These are phyloP conservation scores for Lagocephalus sceleratus DNA, from an alignment of 2,797 vertebrate genomes.

Conservation along the genomic window DNA sequence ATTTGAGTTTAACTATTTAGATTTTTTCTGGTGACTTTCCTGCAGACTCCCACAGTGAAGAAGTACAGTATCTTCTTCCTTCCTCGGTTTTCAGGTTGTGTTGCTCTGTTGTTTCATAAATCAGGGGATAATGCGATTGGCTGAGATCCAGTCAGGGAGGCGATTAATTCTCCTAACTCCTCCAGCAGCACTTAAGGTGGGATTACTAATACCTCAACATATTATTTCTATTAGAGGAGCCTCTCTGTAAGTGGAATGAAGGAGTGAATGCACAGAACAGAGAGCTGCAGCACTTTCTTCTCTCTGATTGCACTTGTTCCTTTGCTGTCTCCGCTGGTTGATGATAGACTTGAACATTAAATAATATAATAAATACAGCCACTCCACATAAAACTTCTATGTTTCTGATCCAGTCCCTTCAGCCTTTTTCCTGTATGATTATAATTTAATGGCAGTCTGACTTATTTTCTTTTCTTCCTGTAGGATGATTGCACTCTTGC, in stretches of 20 bases:
- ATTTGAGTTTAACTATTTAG: no score
- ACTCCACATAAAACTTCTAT: no score
- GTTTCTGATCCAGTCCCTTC: no score
- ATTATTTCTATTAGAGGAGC: slow-evolving; percentile 69
- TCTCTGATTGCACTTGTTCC: slow-evolving; percentile 3
- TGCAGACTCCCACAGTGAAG: no score
- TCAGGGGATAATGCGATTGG: slow-evolving; percentile 75
- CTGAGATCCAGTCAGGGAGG: slow-evolving; percentile 65
- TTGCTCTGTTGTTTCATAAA: slow-evolving; percentile 71
- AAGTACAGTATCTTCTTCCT: no score
- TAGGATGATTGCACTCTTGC: no score
- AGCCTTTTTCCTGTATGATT: no score
- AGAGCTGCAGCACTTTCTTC: slow-evolving; percentile 1
- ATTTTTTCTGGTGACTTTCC: no score
- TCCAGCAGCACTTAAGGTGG: slow-evolving; percentile 70
- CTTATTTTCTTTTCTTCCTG: no score
- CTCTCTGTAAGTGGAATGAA: slow-evolving; percentile 34
- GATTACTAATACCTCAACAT: slow-evolving; percentile 70
- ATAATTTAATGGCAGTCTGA: no score
- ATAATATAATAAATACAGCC: no score
- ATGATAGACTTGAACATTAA: no score
- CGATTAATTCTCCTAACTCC: slow-evolving; percentile 68
- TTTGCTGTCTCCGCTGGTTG: background rate
- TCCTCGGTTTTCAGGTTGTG: slow-evolving; percentile 58
- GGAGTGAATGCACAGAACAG: slow-evolving; percentile 20